A percentile compares a stretch with the other conserved stretches of the same genome.
Evolutionary conservation across 2,797 vertebrate species (phyloP).

Genomic region (Sebastes hopkinsi): DNA sequence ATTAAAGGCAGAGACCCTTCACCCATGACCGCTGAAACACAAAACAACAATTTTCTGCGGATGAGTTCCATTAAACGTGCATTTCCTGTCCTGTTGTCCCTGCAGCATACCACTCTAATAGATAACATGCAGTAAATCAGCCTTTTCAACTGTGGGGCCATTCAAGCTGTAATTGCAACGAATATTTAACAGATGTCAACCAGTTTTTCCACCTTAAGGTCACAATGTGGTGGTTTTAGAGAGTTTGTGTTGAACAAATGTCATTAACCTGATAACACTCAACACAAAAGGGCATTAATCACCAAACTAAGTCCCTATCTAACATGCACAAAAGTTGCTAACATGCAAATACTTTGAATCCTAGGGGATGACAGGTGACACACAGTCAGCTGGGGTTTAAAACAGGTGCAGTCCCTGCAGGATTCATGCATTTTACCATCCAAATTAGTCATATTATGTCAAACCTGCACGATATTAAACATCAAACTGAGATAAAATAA

Average conservation of each 20-base stretch:
- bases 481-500: neutral
- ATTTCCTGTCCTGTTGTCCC: slow-evolving; percentile 27
- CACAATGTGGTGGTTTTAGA: neutral
- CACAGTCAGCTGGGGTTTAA: neutral
- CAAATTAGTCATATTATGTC: neutral
- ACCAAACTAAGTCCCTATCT: neutral
- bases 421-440: neutral
- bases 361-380: slow-evolving; percentile 4
- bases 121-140: neutral
- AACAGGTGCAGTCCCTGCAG: slow-evolving; percentile 25
- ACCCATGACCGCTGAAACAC: slow-evolving; percentile 63
- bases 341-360: neutral
- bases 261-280: neutral
- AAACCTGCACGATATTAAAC: neutral
- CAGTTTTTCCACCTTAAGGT: neutral
- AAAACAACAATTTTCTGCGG: slow-evolving; percentile 50
- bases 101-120: neutral
- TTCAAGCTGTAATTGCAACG: neutral
- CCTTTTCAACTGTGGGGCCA: neutral
- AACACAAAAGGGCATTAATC: neutral
- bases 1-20: slow-evolving; percentile 55
- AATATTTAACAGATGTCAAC: slow-evolving; percentile 6
- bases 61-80: slow-evolving; percentile 36
- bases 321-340: neutral
- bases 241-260: neutral